These are phyloP conservation scores for Cossypha dichroa DNA, from an alignment of 2,797 vertebrate species.

Conservation along the genomic window DNA sequence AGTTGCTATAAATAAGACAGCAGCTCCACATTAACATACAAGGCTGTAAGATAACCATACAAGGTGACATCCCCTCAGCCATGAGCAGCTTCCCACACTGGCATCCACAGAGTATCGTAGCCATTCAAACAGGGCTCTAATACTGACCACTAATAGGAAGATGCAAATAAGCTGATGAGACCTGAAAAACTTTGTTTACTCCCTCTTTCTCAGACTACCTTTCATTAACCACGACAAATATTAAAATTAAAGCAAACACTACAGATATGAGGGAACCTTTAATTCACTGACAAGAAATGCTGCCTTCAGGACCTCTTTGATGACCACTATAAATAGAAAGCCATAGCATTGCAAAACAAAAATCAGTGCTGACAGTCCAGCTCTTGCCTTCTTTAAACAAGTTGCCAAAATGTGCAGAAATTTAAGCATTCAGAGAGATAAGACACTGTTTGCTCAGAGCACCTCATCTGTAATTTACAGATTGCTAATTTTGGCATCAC, in stretches of 20 bases:
- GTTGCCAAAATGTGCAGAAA: conserved; percentile 3
- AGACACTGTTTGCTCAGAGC: neutral
- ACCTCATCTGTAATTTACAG: conserved; percentile 38
- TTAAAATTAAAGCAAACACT: conserved; percentile 8
- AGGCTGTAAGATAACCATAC: neutral
- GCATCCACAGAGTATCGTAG: neutral
- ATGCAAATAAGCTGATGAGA: neutral
- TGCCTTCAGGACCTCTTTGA: conserved; percentile 29
- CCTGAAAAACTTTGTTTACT: neutral
- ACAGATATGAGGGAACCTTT: neutral
- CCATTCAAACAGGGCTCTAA: neutral
- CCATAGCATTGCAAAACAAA: neutral
- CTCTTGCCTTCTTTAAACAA: conserved; percentile 4
- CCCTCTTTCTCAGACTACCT: neutral
- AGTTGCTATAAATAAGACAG: neutral
- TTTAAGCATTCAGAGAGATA: conserved; percentile 36
- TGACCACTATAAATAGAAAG: conserved; percentile 28
- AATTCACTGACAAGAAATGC: neutral
- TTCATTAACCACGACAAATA: neutral
- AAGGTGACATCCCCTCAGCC: neutral
- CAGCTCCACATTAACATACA: neutral
- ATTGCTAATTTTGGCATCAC: neutral
- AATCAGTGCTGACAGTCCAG: neutral
- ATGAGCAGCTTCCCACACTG: neutral
- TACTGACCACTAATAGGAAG: neutral